Conservation (phyloP, 53 echinoderm and acorn worm species). For the Henricia sp. region DNA sequence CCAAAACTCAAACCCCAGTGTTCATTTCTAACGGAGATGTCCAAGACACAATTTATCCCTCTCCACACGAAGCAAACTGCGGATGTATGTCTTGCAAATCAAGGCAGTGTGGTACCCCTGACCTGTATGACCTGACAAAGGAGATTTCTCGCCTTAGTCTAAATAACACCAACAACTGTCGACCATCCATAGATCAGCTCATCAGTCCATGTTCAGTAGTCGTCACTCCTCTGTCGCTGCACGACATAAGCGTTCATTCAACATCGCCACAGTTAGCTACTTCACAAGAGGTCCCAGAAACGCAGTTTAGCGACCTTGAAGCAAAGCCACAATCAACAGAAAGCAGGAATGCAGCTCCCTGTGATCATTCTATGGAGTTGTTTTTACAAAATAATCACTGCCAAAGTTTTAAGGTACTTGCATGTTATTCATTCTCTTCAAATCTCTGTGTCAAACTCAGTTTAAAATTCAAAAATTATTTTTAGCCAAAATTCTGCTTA, state of each 20-base stretch:
- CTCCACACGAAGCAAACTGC: slow-evolving; percentile 6
- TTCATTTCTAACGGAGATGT: background rate
- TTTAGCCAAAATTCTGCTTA: no score
- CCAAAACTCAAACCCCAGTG: background rate
- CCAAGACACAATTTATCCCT: no score
- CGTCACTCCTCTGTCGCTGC: slow-evolving; percentile 9
- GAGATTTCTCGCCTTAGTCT: slow-evolving; percentile 28
- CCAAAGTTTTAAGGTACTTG: slow-evolving; percentile 27
- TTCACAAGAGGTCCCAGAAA: background rate
- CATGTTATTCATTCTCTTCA: background rate
- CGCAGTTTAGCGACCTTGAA: no score
- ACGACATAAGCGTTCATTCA: slow-evolving; percentile 4
- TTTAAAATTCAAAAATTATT: no score
- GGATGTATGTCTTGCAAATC: slow-evolving; percentile 1
- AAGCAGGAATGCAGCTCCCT: background rate
- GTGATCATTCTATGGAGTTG: background rate
- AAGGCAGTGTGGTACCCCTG: background rate
- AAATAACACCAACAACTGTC: background rate
- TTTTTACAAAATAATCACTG: background rate
- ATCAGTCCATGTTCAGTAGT: slow-evolving; percentile 42
- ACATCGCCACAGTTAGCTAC: background rate
- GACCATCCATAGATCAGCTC: background rate
- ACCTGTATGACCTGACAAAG: slow-evolving; percentile 25
- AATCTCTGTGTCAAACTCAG: no score
- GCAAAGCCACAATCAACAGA: background rate